Evolutionary conservation across 2,888 invertebrate genomes (phyloP), one percentile per base, ranked within the genome.

Genomic region (Criorhina ranunculi): DNA sequence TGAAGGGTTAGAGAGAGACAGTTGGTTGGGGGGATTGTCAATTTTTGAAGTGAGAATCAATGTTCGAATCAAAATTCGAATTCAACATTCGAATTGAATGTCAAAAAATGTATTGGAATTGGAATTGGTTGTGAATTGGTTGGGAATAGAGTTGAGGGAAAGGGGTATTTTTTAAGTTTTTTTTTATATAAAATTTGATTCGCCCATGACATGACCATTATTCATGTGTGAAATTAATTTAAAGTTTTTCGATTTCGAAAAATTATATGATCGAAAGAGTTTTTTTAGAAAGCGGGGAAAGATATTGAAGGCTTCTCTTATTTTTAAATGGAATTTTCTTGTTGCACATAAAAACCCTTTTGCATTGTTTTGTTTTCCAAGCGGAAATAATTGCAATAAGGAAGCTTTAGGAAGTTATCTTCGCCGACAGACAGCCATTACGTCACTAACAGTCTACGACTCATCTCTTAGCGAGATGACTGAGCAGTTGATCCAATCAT

Each of bases 1-100:
- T n/a, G 29, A 75, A 62, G 75, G 70, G 80, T 75, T 85, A 80
- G 85, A 85, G 31, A 59, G 85, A 80, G 70, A 85, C n/a, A 35
- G 85, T 51, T 24, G 24, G 24, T 24, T 24, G 24, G 24, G 40
- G 35, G 17, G 35, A 37, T 40, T 55, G 55, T 46, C 69, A 55
- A 24, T 24, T 73, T 46, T 79, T 62, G 55, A 60, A 55, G 70
- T 12, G 33, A 31, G 73, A 69, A 75, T 69, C 64, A 73, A 64
- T 40, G 55, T 75, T 80, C 80, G 85, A 69, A 70, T 69, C 64
- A 73, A 64, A 40, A 55, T 70, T 80, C 80, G 80, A 80, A 73
- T 85, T n/a, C n/a, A 79, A 24, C 1, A 24, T 24, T 24, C 24
- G 24, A 24, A 24, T 24, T 24, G 24, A 24, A 24, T 24, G 24